A percentile compares a stretch with the other conserved stretches of the same genome.
Evolutionary conservation across 2,888 invertebrate genomes (phyloP).

Genomic region (Choristoneura rosaceana): DNA sequence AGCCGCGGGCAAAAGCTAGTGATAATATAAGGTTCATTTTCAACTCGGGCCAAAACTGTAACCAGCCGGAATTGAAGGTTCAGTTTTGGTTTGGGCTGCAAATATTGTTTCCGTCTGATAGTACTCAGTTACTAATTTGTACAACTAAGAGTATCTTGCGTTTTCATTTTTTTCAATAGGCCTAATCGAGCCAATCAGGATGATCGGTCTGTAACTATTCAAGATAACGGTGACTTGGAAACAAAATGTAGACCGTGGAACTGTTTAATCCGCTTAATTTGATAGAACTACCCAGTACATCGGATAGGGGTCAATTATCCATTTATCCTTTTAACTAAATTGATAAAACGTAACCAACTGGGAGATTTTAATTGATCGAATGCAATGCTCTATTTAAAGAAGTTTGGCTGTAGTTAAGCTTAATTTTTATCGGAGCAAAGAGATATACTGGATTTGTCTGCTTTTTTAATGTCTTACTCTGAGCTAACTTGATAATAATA

Average conservation of each 20-base stretch:
- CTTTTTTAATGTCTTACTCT: background rate
- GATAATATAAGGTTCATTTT: no score
- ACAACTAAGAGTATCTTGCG: no score
- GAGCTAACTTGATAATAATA: background rate
- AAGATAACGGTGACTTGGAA: constrained; percentile 44
- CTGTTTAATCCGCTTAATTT: constrained; percentile 78
- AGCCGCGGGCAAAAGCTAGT: no score
- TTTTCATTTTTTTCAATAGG: background rate
- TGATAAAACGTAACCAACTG: constrained; percentile 83
- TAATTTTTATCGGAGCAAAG: constrained; percentile 56
- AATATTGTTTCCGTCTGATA: no score
- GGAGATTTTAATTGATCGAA: constrained; percentile 82
- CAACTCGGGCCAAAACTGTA: no score
- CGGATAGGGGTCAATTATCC: constrained; percentile 84
- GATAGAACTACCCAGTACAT: constrained; percentile 74
- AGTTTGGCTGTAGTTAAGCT: constrained; percentile 64
- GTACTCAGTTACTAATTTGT: no score
- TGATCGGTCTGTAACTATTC: constrained; percentile 15
- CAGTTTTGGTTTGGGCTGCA: no score
- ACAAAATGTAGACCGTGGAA: constrained; percentile 66
- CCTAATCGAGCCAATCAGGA: background rate
- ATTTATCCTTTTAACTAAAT: constrained; percentile 85
- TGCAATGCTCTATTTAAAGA: constrained; percentile 74
- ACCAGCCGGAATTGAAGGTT: no score
- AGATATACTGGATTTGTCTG: background rate